These are phyloP conservation scores for Salpingus planirostris DNA, from an alignment of 2,888 invertebrate species.

Conservation along the genomic window DNA sequence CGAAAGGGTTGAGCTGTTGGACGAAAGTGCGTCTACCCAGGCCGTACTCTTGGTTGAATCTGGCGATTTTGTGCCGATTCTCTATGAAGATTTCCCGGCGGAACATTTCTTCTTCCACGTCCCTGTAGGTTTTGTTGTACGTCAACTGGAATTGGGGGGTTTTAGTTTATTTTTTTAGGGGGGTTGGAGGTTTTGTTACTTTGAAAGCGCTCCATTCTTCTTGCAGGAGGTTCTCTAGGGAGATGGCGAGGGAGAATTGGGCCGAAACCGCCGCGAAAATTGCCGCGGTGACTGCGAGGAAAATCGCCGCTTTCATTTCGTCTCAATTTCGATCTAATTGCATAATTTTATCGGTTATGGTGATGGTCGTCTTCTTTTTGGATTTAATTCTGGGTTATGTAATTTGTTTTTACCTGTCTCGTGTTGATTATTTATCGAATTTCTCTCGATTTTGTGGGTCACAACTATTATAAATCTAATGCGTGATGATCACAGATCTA, in stretches of 20 bases:
- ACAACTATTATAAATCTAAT: too few relatives aligned
- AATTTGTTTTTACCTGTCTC: too few relatives aligned
- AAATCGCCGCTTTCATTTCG: too few relatives aligned
- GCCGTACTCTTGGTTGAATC: conserved; percentile 34
- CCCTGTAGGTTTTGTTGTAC: conserved; percentile 34
- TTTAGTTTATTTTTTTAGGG: too few relatives aligned
- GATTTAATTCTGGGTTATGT: too few relatives aligned
- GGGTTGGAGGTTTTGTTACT: conserved; percentile 10
- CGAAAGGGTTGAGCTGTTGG: conserved; percentile 34
- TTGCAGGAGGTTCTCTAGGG: conserved; percentile 8
- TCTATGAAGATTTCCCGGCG: conserved; percentile 36
- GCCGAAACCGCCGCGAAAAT: background rate
- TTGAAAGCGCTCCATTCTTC: conserved; percentile 17
- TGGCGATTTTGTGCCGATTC: conserved; percentile 34
- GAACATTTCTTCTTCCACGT: conserved; percentile 28
- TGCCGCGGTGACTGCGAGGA: too few relatives aligned
- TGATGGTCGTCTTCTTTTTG: too few relatives aligned
- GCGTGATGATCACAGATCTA: too few relatives aligned
- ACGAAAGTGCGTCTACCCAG: conserved; percentile 29
- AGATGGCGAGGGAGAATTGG: conserved; percentile 1
- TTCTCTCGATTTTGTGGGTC: too few relatives aligned
- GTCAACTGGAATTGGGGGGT: conserved; percentile 21
- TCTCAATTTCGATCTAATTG: too few relatives aligned
- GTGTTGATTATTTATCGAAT: too few relatives aligned
- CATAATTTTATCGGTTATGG: too few relatives aligned